Conservation (phyloP, 1,140 invertebrate species). For the Cotesia typhae region DNA sequence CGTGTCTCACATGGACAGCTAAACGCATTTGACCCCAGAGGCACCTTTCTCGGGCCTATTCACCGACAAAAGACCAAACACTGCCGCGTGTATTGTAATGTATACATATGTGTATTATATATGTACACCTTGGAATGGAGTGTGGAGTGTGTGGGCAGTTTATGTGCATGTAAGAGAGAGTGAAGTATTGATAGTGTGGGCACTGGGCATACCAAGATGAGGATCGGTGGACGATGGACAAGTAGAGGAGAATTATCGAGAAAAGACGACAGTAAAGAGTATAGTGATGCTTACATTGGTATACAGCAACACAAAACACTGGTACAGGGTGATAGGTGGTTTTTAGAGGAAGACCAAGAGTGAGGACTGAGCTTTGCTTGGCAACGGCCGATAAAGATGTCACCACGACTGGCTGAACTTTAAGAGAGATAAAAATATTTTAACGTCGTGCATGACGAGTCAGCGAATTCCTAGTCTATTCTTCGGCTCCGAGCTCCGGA, state of each 20-base stretch:
- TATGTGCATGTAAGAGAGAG: no score
- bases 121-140: no score
- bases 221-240: slow-evolving; percentile 6
- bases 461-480: slow-evolving; percentile 41
- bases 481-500: no score
- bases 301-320: no score
- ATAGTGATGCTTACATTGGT: no score
- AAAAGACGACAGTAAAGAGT: slow-evolving; percentile 18
- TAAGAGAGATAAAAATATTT: slow-evolving; percentile 24
- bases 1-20: slow-evolving; percentile 10
- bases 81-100: not conserved
- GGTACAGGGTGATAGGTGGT: slow-evolving; percentile 27
- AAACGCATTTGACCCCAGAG: slow-evolving; percentile 24
- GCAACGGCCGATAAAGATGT: slow-evolving; percentile 53
- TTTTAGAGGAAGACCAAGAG: slow-evolving; percentile 26
- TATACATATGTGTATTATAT: no score
- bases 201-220: not conserved
- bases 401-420: slow-evolving; percentile 50
- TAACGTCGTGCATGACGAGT: slow-evolving; percentile 33
- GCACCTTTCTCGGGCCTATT: not conserved
- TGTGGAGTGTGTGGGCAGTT: no score
- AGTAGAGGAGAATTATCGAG: slow-evolving; percentile 12
- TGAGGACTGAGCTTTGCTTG: slow-evolving; percentile 18
- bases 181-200: no score
- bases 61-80: slow-evolving; percentile 28